Conservation (phyloP, 2,797 vertebrate genomes). For the Thunnus albacares region DNA sequence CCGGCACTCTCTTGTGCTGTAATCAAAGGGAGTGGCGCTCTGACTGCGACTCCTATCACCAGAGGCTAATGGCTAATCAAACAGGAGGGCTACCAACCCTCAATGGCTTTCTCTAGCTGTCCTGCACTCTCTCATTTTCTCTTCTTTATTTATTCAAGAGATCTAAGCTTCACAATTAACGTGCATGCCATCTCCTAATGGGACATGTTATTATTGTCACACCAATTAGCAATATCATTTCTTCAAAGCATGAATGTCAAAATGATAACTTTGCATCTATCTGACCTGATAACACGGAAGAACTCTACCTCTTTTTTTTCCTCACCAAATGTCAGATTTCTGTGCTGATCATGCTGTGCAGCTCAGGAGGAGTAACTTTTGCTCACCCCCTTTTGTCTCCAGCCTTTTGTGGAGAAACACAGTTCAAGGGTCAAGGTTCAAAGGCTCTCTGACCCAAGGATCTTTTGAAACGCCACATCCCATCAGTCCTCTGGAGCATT, state of each 20-base stretch:
- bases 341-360: constrained; percentile 11
- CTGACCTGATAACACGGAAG: not conserved
- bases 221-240: constrained; percentile 20
- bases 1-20: constrained; percentile 66
- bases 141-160: constrained; percentile 51
- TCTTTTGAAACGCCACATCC: constrained; percentile 82
- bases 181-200: constrained; percentile 8
- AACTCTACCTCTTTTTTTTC: not conserved
- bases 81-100: constrained; percentile 61
- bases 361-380: constrained; percentile 56
- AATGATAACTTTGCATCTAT: not conserved
- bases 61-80: constrained; percentile 83
- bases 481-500: constrained; percentile 79
- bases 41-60: constrained; percentile 75
- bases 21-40: constrained; percentile 81
- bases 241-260: not conserved
- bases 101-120: constrained; percentile 46
- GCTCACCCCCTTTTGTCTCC: constrained; percentile 63
- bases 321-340: constrained; percentile 18
- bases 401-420: constrained; percentile 70
- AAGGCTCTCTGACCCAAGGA: constrained; percentile 77
- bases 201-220: constrained; percentile 15
- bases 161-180: constrained; percentile 39
- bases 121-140: constrained; percentile 45
- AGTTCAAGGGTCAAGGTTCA: constrained; percentile 80